These are phyloP conservation scores for Nanger granti DNA, from an alignment of 2,113 vertebrate species.

Conservation along the genomic window DNA sequence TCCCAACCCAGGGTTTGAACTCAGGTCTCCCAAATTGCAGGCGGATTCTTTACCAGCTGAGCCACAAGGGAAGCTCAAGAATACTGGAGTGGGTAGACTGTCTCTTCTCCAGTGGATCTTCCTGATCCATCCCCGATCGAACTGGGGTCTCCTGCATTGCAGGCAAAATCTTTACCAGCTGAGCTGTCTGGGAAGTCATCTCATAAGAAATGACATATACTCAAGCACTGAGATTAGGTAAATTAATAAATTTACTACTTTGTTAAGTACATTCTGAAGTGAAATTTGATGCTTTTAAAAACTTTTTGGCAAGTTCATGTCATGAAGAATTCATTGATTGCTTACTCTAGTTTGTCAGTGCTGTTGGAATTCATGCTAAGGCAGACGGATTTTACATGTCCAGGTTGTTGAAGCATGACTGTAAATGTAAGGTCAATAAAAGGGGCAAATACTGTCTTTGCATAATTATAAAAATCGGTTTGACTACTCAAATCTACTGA, in stretches of 20 bases:
- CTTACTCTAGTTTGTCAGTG: background rate
- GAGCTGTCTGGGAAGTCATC: background rate
- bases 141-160: background rate
- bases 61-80: background rate
- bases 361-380: background rate
- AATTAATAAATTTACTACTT: background rate
- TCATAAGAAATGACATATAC: background rate
- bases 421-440: background rate
- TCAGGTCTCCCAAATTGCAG: background rate
- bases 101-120: background rate
- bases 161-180: background rate
- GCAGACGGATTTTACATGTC: background rate
- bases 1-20: background rate
- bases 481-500: background rate
- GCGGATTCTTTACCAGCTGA: background rate
- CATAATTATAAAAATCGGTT: background rate
- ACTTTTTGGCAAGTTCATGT: background rate
- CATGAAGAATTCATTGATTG: background rate
- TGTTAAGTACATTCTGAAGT: background rate
- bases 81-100: background rate
- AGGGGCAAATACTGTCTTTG: background rate
- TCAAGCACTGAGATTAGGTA: background rate
- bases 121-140: rapidly evolving
- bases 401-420: background rate
- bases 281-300: background rate